Conservation (phyloP, 2,888 invertebrate genomes). For the Callosobruchus maculatus region DNA sequence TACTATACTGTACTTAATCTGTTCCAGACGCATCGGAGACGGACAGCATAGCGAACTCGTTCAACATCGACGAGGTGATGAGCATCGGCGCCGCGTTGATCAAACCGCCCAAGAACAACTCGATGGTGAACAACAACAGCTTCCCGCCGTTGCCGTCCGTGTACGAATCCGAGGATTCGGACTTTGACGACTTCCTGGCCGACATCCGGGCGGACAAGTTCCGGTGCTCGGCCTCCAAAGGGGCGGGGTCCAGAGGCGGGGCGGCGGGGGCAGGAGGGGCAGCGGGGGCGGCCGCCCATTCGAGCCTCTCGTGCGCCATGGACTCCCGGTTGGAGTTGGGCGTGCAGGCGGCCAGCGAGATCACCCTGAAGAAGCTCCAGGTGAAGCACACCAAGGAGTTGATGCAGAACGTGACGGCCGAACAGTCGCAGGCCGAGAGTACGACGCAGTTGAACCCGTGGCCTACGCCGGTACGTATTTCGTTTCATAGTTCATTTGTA, state of each 20-base stretch:
- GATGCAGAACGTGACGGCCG: slow-evolving; percentile 38
- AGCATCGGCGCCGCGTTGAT: slow-evolving; percentile 6
- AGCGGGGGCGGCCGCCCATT: slow-evolving; percentile 6
- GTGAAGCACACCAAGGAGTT: slow-evolving; percentile 38
- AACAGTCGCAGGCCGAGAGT: slow-evolving; percentile 24
- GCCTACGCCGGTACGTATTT: slow-evolving; percentile 28
- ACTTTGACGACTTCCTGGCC: slow-evolving; percentile 74
- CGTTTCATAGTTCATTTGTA: no score
- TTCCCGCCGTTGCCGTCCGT: slow-evolving; percentile 61
- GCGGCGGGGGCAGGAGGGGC: no score
- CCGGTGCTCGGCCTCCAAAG: no score
- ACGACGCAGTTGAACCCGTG: slow-evolving; percentile 33
- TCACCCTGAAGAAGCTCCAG: slow-evolving; percentile 60
- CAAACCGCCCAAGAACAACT: slow-evolving; percentile 15
- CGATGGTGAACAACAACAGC: slow-evolving; percentile 40
- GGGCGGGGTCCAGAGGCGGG: no score
- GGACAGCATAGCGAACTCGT: slow-evolving; percentile 35
- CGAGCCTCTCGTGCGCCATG: slow-evolving; percentile 61
- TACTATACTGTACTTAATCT: no score
- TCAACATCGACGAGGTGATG: slow-evolving; percentile 34
- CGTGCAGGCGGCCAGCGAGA: slow-evolving; percentile 74
- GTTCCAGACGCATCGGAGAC: slow-evolving; percentile 23
- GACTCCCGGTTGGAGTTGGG: slow-evolving; percentile 75
- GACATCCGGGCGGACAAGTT: slow-evolving; percentile 46
- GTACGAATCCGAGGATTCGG: slow-evolving; percentile 78